phyloP scores from a whole-genome alignment of 2,888 invertebrate species.

The Agrotis puta region DNA sequence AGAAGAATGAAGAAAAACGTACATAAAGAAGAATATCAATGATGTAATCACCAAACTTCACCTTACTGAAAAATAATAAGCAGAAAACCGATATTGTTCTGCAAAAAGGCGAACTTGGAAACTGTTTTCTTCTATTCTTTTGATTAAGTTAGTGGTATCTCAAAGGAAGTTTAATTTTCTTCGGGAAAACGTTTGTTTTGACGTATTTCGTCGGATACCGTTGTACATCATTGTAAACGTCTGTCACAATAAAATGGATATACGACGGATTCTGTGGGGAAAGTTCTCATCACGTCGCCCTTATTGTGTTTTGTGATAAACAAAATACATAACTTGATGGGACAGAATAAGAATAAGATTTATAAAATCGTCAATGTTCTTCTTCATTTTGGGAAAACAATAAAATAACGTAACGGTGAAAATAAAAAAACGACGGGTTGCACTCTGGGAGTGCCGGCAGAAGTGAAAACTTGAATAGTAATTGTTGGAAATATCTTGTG shows the following conservation, averaged over 20 bases:
- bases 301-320: slow-evolving; percentile 26
- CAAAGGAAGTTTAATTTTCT: slow-evolving; percentile 56
- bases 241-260: slow-evolving; percentile 42
- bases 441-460: no score
- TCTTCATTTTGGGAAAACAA: no score
- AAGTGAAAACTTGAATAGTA: no score
- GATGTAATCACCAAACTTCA: slow-evolving; percentile 50
- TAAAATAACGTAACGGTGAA: neutral
- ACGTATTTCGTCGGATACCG: slow-evolving; percentile 28
- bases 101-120: slow-evolving; percentile 45
- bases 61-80: slow-evolving; percentile 51
- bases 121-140: slow-evolving; percentile 49
- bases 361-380: no score
- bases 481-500: no score
- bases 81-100: slow-evolving; percentile 55
- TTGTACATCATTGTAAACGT: slow-evolving; percentile 56
- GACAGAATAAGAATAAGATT: neutral
- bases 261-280: slow-evolving; percentile 27
- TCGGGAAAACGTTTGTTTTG: slow-evolving; percentile 40
- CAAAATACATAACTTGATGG: neutral
- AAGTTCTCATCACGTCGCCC: slow-evolving; percentile 1
- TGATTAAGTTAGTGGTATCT: slow-evolving; percentile 52
- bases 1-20: slow-evolving; percentile 17
- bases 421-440: no score
- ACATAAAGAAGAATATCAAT: slow-evolving; percentile 31